Conservation (phyloP, 2,797 vertebrate species). For the Pangasius macronema region DNA sequence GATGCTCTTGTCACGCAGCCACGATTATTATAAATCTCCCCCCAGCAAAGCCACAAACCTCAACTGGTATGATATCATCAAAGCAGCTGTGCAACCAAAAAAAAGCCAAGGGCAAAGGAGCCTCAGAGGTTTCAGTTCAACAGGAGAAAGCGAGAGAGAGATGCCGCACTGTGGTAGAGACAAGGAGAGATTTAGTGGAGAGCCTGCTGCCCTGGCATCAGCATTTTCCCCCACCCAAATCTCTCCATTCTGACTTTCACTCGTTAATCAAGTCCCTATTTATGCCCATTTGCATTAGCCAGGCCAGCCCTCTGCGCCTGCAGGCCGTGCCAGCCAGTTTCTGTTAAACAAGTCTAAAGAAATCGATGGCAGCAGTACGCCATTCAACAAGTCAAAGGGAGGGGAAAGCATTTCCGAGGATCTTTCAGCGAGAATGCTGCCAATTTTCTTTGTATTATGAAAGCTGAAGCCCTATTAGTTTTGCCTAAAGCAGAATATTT, state of each 20-base stretch:
- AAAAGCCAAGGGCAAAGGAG: not conserved
- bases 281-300: conserved; percentile 57
- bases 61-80: conserved; percentile 21
- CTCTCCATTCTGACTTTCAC: conserved; percentile 64
- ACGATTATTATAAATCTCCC: conserved; percentile 23
- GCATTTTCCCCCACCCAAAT: conserved; percentile 66
- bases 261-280: conserved; percentile 72
- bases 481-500: conserved; percentile 1
- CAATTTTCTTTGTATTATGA: conserved; percentile 31
- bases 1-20: not conserved
- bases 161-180: conserved; percentile 47
- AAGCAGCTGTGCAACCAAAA: not conserved
- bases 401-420: conserved; percentile 15
- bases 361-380: conserved; percentile 29
- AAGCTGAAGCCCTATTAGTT: conserved; percentile 24
- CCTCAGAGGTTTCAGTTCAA: not conserved
- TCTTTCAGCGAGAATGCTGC: conserved; percentile 42
- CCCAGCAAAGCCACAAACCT: conserved; percentile 13
- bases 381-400: conserved; percentile 47
- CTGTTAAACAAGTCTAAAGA: conserved; percentile 50
- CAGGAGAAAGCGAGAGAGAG: conserved; percentile 1
- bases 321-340: conserved; percentile 58
- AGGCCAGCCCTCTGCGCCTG: conserved; percentile 60
- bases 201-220: conserved; percentile 64
- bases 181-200: conserved; percentile 42